These are phyloP conservation scores for Melanchra persicariae DNA, from an alignment of 2,888 invertebrate species.

Conservation along the genomic window DNA sequence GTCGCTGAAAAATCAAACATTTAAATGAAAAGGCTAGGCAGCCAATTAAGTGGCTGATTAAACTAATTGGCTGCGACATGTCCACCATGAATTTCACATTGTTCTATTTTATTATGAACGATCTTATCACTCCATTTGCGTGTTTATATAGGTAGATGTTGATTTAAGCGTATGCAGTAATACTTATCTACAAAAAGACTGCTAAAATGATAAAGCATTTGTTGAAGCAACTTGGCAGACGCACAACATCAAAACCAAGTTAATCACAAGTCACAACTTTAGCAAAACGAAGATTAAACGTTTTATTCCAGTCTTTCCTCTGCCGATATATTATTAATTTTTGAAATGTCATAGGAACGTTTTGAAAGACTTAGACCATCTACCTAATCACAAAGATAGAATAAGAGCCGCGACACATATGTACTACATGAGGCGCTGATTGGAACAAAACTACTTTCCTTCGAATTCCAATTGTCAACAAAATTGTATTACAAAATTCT, in stretches of 20 bases:
- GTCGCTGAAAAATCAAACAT: too few relatives aligned
- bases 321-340: constrained; percentile 47
- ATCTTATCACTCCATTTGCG: background rate
- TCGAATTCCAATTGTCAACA: constrained; percentile 15
- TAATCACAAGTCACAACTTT: constrained; percentile 34
- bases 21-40: too few relatives aligned
- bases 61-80: too few relatives aligned
- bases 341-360: constrained; percentile 51
- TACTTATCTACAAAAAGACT: constrained; percentile 21
- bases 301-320: constrained; percentile 58
- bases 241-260: constrained; percentile 30
- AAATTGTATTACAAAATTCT: constrained; percentile 19
- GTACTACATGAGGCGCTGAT: constrained; percentile 30
- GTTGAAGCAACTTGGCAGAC: constrained; percentile 29
- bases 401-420: constrained; percentile 28
- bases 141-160: constrained; percentile 7
- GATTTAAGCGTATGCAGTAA: constrained; percentile 14
- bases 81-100: background rate
- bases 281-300: constrained; percentile 38
- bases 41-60: too few relatives aligned
- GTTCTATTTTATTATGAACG: background rate
- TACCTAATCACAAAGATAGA: constrained; percentile 40
- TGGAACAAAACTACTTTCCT: constrained; percentile 2
- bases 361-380: constrained; percentile 33
- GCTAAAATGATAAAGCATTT: constrained; percentile 6